Conservation (phyloP, 30 jellyfish, hydroid and myxozoan genomes). For the Pseudorhiza aurosa region DNA sequence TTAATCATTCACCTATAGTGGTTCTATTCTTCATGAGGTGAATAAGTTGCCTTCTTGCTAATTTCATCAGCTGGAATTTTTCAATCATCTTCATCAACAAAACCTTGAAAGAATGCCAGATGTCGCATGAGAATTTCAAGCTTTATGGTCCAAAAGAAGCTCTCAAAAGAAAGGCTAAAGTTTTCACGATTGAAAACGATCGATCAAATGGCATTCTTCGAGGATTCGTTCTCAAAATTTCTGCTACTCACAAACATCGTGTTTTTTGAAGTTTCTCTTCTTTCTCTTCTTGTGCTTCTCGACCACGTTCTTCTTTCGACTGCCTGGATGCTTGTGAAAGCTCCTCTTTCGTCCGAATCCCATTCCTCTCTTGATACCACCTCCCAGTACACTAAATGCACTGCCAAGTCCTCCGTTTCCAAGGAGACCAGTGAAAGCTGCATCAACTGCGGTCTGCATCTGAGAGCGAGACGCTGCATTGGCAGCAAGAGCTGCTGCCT, state of each 20-base stretch:
- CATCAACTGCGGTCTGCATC: conserved; percentile 55
- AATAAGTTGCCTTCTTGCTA: not conserved
- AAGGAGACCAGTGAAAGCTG: conserved; percentile 63
- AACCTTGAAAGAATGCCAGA: conserved; percentile 19
- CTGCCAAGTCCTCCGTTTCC: conserved; percentile 63
- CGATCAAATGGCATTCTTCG: not conserved
- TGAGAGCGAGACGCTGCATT: conserved; percentile 67
- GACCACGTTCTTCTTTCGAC: conserved; percentile 34
- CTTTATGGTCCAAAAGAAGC: no score
- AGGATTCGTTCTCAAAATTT: conserved; percentile 4
- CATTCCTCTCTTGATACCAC: conserved; percentile 39
- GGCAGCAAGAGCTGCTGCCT: conserved; percentile 29
- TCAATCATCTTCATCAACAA: not conserved
- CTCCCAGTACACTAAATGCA: conserved; percentile 59
- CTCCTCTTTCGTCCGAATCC: conserved; percentile 62
- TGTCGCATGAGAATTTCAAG: no score
- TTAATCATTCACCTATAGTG: no score
- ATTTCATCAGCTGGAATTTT: not conserved
- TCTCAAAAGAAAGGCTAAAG: not conserved
- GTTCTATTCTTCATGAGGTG: no score
- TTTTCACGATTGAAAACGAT: not conserved
- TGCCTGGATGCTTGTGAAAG: conserved; percentile 66
- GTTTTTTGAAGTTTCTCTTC: conserved; percentile 38
- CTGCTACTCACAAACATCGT: conserved; percentile 72
- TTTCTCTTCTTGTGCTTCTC: conserved; percentile 14